A percentile compares a stretch with the other conserved stretches of the same genome.
Conservation (phyloP, 2,888 invertebrate genomes). For the Cryptus viduatorius region DNA sequence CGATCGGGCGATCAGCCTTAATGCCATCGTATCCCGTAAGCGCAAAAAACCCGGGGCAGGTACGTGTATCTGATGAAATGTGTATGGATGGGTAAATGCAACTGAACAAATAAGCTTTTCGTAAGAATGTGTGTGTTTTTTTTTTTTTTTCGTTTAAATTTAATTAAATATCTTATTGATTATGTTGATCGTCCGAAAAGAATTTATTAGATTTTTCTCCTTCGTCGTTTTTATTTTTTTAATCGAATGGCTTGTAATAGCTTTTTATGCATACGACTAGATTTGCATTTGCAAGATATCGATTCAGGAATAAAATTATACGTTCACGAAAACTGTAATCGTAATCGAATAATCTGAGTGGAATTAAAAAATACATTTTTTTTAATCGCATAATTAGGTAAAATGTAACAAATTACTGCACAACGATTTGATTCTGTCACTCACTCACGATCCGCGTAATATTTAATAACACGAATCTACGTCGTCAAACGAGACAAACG, state of each 20-base stretch:
- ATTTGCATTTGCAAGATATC: conserved; percentile 28
- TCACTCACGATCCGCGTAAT: not conserved
- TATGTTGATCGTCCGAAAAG: conserved; percentile 10
- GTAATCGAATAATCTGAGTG: not conserved
- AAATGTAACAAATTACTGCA: not conserved
- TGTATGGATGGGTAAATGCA: conserved; percentile 10
- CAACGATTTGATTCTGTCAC: not conserved
- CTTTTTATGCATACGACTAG: conserved; percentile 52
- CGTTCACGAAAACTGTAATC: not conserved
- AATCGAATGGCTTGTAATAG: conserved; percentile 51
- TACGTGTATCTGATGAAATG: conserved; percentile 82
- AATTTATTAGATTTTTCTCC: conserved; percentile 10
- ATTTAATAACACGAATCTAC: not conserved
- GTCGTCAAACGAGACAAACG: not conserved
- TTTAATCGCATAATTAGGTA: not conserved
- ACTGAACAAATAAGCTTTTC: conserved; percentile 13
- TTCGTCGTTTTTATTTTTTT: conserved; percentile 16
- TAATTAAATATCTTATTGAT: conserved; percentile 15
- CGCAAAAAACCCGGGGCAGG: conserved; percentile 91
- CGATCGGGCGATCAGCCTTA: conserved; percentile 74
- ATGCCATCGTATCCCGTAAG: conserved; percentile 87
- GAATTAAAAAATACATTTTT: not conserved
- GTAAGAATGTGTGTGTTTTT: conserved; percentile 48
- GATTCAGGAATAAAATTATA: not conserved
- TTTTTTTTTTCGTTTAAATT: conserved; percentile 1